A percentile compares a stretch with the other conserved stretches of the same genome.
Evolutionary conservation across 1,140 invertebrate genomes (phyloP).

Genomic region (Zophobas morio): DNA sequence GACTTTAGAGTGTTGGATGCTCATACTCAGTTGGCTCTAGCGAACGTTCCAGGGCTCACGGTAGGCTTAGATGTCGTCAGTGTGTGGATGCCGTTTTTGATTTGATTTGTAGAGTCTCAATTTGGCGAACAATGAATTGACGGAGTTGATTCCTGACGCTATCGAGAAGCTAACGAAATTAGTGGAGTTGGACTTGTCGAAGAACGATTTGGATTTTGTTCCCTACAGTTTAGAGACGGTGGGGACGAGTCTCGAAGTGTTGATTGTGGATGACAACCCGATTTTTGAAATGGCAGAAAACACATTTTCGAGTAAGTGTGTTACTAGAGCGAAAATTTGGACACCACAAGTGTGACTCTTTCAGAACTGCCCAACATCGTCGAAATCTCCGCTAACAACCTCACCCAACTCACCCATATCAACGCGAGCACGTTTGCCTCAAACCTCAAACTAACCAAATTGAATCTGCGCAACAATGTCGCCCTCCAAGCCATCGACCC

Average conservation of each 20-base stretch:
- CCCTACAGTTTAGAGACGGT: conserved; percentile 71
- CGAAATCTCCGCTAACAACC: conserved; percentile 72
- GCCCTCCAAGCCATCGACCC: conserved; percentile 69
- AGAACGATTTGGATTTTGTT: conserved; percentile 72
- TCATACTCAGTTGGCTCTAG: conserved; percentile 74
- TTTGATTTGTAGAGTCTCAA: conserved; percentile 69
- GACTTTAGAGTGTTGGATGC: conserved; percentile 75
- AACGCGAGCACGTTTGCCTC: conserved; percentile 70
- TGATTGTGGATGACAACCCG: conserved; percentile 73
- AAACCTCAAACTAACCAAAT: conserved; percentile 68
- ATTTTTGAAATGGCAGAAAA: conserved; percentile 71
- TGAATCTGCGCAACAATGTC: conserved; percentile 70
- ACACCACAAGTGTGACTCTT: too few relatives aligned
- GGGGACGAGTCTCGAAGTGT: conserved; percentile 68
- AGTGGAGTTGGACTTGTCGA: conserved; percentile 71
- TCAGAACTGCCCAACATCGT: conserved; percentile 68
- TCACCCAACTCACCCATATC: conserved; percentile 70
- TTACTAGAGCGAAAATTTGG: too few relatives aligned
- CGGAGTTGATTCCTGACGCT: conserved; percentile 66
- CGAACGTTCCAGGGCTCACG: conserved; percentile 73
- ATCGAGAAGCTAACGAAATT: conserved; percentile 69
- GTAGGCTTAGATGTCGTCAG: conserved; percentile 60
- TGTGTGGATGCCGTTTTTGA: neutral
- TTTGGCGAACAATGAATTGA: conserved; percentile 72
- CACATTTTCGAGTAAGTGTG: conserved; percentile 69